Evolutionary conservation across 2,888 invertebrate genomes (phyloP), one percentile per base, ranked within the genome.

Genomic region (Osmoderma eremita): DNA sequence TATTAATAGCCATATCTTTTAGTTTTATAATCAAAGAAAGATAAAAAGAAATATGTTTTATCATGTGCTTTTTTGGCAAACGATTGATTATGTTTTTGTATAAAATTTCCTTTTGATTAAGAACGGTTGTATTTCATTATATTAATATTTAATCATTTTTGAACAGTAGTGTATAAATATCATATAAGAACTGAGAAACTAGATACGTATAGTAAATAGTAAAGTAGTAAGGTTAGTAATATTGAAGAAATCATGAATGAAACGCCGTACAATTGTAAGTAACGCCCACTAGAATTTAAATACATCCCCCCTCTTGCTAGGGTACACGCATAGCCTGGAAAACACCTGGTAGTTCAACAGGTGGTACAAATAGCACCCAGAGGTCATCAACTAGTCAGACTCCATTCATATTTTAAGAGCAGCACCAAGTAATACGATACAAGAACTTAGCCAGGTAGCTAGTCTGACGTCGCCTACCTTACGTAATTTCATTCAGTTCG

Each of bases 301-400:
- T 75, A 75, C 30, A 74, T 75, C 78, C 75, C 73, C 72, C 73
- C 69, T 66, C 70, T 78, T 74, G 71, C 72, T 71, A 67, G 74
- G 75, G 71, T 73, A 73, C 73, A 73, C 68, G 71, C 77, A 84
- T 76, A 80, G 82, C 69, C 77, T 81, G 42, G 73, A 67, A 54
- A 72, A 84, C 72, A 74, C 84, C 61, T 83, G 82, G 74, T 82
- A 82, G 80, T 78, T 81, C 71, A 75, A 67, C 83, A 53, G 80
- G 80, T 75, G 80, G 79, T 63, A 84, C 81, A 39, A 78, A 82
- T 63, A 82, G 80, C 42, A 84, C 83, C 73, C 84, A 85, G 72
- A 80, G 86, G 75, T 74, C 74, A 73, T 68, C 72, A 66, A 67
- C 64, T 67, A 65, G 70, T 63, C 65, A 42, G 67, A 71, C 72